Conservation (phyloP, 2,797 vertebrate genomes). For the Heliangelus exortis region DNA sequence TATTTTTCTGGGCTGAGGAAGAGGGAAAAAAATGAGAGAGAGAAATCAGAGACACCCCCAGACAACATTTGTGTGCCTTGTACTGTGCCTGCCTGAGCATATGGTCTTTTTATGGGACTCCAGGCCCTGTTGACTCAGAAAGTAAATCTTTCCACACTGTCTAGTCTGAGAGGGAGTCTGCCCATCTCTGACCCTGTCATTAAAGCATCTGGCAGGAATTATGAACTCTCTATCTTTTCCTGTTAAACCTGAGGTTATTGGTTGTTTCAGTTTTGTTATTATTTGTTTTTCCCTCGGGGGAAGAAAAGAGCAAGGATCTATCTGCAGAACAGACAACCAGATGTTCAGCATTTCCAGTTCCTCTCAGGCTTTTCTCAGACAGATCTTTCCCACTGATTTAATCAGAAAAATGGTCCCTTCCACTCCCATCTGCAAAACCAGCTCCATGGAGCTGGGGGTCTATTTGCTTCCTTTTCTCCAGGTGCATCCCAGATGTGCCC, state of each 20-base stretch:
- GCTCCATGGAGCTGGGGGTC: background rate
- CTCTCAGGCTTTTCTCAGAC: background rate
- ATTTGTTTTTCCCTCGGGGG: background rate
- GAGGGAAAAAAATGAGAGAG: background rate
- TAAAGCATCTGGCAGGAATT: constrained; percentile 14
- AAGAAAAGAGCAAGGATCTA: background rate
- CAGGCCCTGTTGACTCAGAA: background rate
- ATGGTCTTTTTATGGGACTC: background rate
- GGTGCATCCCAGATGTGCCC: background rate
- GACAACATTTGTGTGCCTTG: background rate
- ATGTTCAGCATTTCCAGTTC: constrained; percentile 12
- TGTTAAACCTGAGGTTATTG: constrained; percentile 30
- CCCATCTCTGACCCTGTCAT: constrained; percentile 24
- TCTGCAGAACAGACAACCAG: background rate
- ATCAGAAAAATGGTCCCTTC: background rate
- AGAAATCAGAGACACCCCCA: background rate
- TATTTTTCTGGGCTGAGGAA: background rate
- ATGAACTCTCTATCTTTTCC: constrained; percentile 14
- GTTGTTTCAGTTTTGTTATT: constrained; percentile 5
- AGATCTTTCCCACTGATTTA: background rate
- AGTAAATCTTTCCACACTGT: background rate
- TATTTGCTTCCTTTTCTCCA: background rate
- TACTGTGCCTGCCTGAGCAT: background rate
- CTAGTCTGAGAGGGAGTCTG: background rate
- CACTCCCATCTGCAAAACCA: background rate